phyloP scores from a whole-genome alignment of 2,888 invertebrate species.

The Lithodes maja region DNA sequence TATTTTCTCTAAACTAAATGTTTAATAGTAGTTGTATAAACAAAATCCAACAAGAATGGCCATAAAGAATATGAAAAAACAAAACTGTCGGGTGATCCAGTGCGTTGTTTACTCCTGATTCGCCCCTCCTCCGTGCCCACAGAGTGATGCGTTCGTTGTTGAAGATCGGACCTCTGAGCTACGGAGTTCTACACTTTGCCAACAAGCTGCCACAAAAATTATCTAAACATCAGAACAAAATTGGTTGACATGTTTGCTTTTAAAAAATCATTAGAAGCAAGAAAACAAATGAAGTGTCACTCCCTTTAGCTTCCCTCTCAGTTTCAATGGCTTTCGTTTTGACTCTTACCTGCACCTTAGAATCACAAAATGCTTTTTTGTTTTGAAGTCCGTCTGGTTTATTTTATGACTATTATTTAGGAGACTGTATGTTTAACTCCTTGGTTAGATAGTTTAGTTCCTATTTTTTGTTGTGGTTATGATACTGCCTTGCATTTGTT shows the following conservation, averaged over 20 bases:
- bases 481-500: neutral
- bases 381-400: slow-evolving; percentile 19
- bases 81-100: neutral
- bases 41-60: neutral
- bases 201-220: slow-evolving; percentile 41
- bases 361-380: slow-evolving; percentile 30
- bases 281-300: slow-evolving; percentile 34
- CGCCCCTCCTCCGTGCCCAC: slow-evolving; percentile 48
- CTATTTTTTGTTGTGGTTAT: neutral
- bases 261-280: neutral
- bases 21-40: neutral
- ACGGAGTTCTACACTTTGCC: slow-evolving; percentile 50
- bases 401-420: neutral
- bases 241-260: neutral
- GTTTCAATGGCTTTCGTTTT: slow-evolving; percentile 37
- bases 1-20: slow-evolving; percentile 32
- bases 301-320: slow-evolving; percentile 40
- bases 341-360: slow-evolving; percentile 39
- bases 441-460: slow-evolving; percentile 17
- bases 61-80: neutral
- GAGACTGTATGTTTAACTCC: neutral
- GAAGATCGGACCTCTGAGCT: slow-evolving; percentile 49
- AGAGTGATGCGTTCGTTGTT: slow-evolving; percentile 48
- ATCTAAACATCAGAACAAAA: slow-evolving; percentile 11
- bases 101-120: slow-evolving; percentile 30